Percentiles rank a stretch among this genome's conserved stretches.
Evolutionary conservation across 2,797 vertebrate species (phyloP).

Genomic region (Sebastes diaconus): DNA sequence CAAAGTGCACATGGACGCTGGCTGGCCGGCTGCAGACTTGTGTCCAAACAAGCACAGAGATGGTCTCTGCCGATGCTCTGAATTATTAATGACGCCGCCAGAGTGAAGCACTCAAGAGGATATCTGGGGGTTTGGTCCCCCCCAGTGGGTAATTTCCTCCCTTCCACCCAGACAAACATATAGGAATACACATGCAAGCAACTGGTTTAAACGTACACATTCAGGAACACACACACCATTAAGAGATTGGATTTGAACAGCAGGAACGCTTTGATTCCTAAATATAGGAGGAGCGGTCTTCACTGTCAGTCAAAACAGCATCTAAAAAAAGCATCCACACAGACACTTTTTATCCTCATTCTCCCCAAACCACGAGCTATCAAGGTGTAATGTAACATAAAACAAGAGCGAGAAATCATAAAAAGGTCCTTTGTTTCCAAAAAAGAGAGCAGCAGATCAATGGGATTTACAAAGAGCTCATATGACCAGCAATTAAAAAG

Average conservation of each 20-base stretch:
- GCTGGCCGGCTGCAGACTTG: not conserved
- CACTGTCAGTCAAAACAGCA: not conserved
- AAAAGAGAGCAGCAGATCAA: conserved; percentile 50
- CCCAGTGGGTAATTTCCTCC: not conserved
- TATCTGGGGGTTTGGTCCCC: not conserved
- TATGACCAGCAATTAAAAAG: conserved; percentile 43
- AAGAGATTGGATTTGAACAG: not conserved
- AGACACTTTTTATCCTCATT: not conserved
- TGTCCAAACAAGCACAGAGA: not conserved
- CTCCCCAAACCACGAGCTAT: not conserved
- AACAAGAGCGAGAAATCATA: not conserved
- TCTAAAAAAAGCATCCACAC: not conserved
- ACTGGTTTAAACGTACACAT: not conserved
- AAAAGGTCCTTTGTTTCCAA: conserved; percentile 35
- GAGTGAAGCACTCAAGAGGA: conserved; percentile 10
- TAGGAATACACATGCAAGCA: not conserved
- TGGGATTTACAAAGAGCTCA: conserved; percentile 48
- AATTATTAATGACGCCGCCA: conserved; percentile 42
- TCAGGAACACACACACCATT: not conserved
- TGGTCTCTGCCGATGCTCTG: not conserved
- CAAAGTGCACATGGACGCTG: not conserved
- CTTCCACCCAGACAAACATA: not conserved
- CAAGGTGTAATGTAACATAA: not conserved
- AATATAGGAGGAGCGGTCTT: not conserved
- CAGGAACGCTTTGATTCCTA: not conserved